Percentiles rank a stretch among this genome's conserved stretches.
Conservation (phyloP, 92 coral and sea anemone genomes). For the Epizoanthus scotinus region DNA sequence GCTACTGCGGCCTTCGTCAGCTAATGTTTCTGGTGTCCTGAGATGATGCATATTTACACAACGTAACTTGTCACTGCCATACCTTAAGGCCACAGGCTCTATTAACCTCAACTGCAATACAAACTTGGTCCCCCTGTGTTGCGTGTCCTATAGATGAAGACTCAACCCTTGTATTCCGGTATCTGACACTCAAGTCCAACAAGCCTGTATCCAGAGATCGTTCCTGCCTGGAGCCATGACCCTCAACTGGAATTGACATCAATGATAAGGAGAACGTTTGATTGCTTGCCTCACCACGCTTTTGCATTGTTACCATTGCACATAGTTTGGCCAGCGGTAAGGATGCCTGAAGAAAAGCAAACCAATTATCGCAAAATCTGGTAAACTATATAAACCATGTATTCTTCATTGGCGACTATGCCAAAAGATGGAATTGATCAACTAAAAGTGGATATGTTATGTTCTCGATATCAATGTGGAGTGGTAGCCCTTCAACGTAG, state of each 20-base stretch:
- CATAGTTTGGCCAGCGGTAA: conserved; percentile 94
- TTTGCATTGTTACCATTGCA: conserved; percentile 99
- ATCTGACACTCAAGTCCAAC: conserved; percentile 78
- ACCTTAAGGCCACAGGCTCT: conserved; percentile 99
- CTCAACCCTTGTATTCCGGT: conserved; percentile 59
- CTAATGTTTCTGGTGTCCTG: no score
- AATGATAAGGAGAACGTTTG: conserved; percentile 94
- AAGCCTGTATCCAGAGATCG: conserved; percentile 71
- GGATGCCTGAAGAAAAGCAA: conserved; percentile 55
- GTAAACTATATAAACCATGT: no score
- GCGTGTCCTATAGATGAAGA: not conserved
- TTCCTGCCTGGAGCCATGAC: conserved; percentile 51
- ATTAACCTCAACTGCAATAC: conserved; percentile 71
- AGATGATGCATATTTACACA: not conserved
- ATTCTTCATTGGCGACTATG: no score
- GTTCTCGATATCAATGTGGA: no score
- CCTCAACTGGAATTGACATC: conserved; percentile 69
- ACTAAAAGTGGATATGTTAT: no score
- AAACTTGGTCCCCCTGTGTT: conserved; percentile 66
- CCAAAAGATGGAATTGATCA: no score
- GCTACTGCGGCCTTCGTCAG: no score
- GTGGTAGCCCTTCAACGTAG: no score
- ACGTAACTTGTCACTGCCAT: not conserved
- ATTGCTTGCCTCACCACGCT: conserved; percentile 75
- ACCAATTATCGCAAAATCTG: not conserved